A percentile compares a stretch with the other conserved stretches of the same genome.
These are phyloP conservation scores for Scylla paramamosain DNA, from an alignment of 1,140 invertebrate species.

Conservation along the genomic window DNA sequence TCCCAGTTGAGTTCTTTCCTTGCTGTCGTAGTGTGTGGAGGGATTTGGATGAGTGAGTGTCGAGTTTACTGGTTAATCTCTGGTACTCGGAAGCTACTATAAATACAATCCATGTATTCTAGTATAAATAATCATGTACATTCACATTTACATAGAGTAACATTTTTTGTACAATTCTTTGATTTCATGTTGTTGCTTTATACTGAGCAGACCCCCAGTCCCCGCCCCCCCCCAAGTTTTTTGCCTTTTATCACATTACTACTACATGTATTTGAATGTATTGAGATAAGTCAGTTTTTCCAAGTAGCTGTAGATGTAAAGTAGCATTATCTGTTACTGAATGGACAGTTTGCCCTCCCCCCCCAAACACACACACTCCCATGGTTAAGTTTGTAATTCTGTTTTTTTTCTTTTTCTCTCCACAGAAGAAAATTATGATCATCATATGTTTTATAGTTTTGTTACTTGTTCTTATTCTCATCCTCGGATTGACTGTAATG, in stretches of 20 bases:
- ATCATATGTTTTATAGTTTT: conserved; percentile 74
- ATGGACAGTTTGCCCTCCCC: not conserved
- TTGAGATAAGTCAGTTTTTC: conserved; percentile 24
- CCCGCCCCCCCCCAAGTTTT: not conserved
- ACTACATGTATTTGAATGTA: conserved; percentile 16
- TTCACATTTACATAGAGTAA: conserved; percentile 15
- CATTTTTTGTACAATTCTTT: not conserved
- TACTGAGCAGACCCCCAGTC: conserved; percentile 17
- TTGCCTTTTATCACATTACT: not conserved
- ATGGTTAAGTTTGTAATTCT: conserved; percentile 72
- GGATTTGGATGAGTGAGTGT: not conserved
- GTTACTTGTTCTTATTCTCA: conserved; percentile 67
- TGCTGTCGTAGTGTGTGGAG: conserved; percentile 9
- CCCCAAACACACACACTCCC: conserved; percentile 21
- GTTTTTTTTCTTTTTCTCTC: conserved; percentile 73
- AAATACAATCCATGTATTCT: not conserved
- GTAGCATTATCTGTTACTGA: conserved; percentile 23
- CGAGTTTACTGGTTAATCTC: not conserved
- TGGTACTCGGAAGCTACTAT: not conserved
- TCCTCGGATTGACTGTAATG: conserved; percentile 44
- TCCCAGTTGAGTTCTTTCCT: not conserved
- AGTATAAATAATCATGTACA: not conserved
- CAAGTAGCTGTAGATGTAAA: conserved; percentile 4
- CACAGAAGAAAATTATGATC: conserved; percentile 76
- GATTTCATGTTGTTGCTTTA: not conserved